Conservation (phyloP, 2,888 invertebrate genomes). For the Meiosimyza platycephala region DNA sequence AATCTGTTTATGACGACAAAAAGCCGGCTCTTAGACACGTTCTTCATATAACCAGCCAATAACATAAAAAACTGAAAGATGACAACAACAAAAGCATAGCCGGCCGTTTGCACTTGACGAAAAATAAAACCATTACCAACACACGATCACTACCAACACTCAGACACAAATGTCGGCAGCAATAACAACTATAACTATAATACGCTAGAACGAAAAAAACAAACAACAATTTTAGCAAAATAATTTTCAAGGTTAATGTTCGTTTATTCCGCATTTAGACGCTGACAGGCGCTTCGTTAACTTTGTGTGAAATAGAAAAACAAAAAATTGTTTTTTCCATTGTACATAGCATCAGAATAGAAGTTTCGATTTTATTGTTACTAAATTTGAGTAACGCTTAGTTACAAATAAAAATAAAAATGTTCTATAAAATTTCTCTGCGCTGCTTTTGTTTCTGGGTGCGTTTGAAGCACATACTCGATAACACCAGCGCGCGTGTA, state of each 20-base stretch:
- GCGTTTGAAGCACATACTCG: not conserved
- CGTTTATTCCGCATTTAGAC: constrained; percentile 14
- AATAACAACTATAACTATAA: constrained; percentile 6
- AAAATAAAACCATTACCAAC: not conserved
- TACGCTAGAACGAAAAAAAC: not conserved
- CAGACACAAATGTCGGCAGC: not conserved
- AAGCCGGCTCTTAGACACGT: constrained; percentile 16
- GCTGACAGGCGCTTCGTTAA: constrained; percentile 11
- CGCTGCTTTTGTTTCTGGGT: no score
- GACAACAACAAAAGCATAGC: constrained; percentile 28
- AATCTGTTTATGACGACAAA: not conserved
- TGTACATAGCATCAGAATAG: constrained; percentile 31
- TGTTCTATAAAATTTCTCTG: not conserved
- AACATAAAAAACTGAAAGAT: constrained; percentile 35
- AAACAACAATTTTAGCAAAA: constrained; percentile 11
- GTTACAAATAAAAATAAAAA: not conserved
- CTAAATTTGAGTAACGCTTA: constrained; percentile 29
- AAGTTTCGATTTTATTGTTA: constrained; percentile 25
- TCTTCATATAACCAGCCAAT: not conserved
- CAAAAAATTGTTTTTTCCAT: constrained; percentile 1
- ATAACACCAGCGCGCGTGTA: constrained; percentile 47
- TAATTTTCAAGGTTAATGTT: constrained; percentile 51
- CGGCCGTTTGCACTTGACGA: constrained; percentile 45
- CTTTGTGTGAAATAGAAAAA: not conserved
- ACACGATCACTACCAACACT: not conserved